Evolutionary conservation across 2,797 vertebrate genomes (phyloP).

Genomic region (Rhynchotus rufescens): DNA sequence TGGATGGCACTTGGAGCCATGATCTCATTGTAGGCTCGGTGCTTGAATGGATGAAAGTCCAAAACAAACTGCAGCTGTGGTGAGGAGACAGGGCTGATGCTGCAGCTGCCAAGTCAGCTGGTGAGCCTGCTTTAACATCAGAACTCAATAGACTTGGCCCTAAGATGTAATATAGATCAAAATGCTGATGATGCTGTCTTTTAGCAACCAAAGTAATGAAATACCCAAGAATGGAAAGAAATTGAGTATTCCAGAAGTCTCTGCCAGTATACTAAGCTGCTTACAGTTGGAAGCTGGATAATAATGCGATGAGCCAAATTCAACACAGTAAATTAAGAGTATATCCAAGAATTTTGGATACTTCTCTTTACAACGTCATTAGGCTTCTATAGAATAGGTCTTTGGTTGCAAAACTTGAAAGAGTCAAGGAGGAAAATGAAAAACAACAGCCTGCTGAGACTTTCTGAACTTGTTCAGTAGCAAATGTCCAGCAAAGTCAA

Average conservation of each 20-base stretch:
- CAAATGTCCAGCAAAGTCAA: not conserved
- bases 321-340: not conserved
- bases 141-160: not conserved
- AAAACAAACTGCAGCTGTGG: not conserved
- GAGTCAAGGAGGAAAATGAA: not conserved
- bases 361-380: not conserved
- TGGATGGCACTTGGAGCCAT: not conserved
- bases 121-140: not conserved
- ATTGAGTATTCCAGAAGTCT: not conserved
- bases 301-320: not conserved
- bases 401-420: not conserved
- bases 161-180: not conserved
- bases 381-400: not conserved
- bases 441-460: not conserved
- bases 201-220: not conserved
- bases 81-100: accelerated
- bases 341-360: not conserved
- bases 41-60: not conserved
- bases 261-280: not conserved
- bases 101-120: not conserved
- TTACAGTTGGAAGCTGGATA: not conserved
- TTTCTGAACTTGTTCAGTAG: not conserved
- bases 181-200: not conserved
- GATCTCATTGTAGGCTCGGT: not conserved
- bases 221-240: not conserved